Base-by-base conservation (phyloP, 2,888 invertebrate species). In the Drosophila mimetica region DNA sequence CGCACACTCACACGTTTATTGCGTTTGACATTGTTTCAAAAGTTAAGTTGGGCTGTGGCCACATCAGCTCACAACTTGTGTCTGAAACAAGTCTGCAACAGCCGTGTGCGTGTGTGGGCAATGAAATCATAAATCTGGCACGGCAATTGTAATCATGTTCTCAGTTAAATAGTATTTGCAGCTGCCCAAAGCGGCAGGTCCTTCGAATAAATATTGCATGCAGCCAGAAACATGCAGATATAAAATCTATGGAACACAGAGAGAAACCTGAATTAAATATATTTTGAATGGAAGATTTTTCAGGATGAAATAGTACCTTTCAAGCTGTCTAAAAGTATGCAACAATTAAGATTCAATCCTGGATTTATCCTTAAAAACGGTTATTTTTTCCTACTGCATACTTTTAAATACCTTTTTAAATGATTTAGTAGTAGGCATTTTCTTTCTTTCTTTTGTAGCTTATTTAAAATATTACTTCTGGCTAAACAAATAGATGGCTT, bases 21-120 rank as follows among this genome's bases (percentile, higher is more conserved):
- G 70, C 66, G 81, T 72, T 78, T 84, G 85, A 81, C 80, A 81
- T 84, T 81, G 80, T 81, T 83, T 77, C 81, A 80, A 86, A 80
- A 80, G 86, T 80, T 80, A 84, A 80, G 65, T 83, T 77, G 75
- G 69, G 39, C 42, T 84, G 75, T 86, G 85, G 81, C 71, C 77
- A 86, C 80, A 80, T 54, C 59, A 50, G 55, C 66, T 72, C 61
- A 72, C 71, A 79, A 67, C 79, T 76, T 77, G 57, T 77, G 34
- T 30, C 30, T 30, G 30, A 30, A 30, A 30, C 53, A 41, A n/a
- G n/a, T 47, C 22, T 14, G 20, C 9, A 46, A 44, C 42, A 25
- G 9, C 25, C 42, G 22, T 53, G 28, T 63, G 25, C 25, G 16
- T 47, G 28, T 46, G 39, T 7, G n/a, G 18, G 51, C 44, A 64